These are phyloP conservation scores for Crocodylus rhombifer DNA, from an alignment of 2,797 vertebrate genomes.

Conservation along the genomic window DNA sequence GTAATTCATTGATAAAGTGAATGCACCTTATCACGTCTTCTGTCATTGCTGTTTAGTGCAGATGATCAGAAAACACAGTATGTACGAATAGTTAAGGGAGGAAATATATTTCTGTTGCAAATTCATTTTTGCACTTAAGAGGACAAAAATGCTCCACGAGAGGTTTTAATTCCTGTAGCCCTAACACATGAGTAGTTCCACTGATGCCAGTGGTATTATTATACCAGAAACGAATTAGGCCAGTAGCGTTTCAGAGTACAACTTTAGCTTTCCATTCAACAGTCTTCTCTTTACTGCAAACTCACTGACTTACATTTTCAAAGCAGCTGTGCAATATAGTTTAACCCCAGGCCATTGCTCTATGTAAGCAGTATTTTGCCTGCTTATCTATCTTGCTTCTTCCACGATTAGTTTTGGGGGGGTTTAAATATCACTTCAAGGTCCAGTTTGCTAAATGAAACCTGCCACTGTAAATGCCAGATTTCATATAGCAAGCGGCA, in stretches of 20 bases:
- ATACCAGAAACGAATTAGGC: not conserved
- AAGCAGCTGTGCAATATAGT: not conserved
- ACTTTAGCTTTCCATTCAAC: slow-evolving; percentile 46
- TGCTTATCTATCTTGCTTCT: not conserved
- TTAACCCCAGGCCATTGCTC: not conserved
- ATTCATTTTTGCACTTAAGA: not conserved
- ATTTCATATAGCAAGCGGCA: not conserved
- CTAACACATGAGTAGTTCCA: not conserved
- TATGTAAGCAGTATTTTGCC: not conserved
- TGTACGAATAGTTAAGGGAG: not conserved
- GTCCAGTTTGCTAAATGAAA: not conserved
- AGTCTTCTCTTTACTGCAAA: slow-evolving; percentile 60
- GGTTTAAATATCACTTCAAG: not conserved
- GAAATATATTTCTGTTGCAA: not conserved
- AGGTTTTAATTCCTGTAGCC: not conserved
- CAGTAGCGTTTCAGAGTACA: not conserved
- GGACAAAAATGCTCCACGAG: not conserved
- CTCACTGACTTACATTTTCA: slow-evolving; percentile 7
- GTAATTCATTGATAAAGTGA: not conserved
- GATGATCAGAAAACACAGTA: not conserved
- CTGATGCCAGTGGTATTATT: slow-evolving; percentile 19
- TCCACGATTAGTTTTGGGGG: not conserved
- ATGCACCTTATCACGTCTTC: not conserved
- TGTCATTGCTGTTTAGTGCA: not conserved
- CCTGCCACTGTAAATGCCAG: not conserved